Evolutionary conservation across 1,140 invertebrate genomes (phyloP).

Genomic region (Tetramorium alpestre): DNA sequence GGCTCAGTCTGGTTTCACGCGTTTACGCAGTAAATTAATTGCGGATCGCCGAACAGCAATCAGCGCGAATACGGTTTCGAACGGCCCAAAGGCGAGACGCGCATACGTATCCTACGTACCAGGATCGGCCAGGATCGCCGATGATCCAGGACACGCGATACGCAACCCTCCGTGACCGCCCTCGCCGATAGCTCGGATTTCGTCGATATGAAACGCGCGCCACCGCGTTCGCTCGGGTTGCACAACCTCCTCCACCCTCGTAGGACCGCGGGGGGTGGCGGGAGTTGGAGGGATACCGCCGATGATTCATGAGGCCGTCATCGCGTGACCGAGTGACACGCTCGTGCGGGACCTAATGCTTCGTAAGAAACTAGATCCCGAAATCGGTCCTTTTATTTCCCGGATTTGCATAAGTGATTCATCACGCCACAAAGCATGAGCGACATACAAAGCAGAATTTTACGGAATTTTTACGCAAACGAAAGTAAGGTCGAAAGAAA

Average conservation of each 20-base stretch:
- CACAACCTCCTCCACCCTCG: conserved; percentile 15
- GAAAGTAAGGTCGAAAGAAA: background rate
- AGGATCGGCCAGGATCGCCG: conserved; percentile 42
- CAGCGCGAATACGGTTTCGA: conserved; percentile 52
- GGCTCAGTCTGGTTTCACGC: conserved; percentile 18
- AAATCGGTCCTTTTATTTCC: conserved; percentile 13
- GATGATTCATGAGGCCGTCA: conserved; percentile 62
- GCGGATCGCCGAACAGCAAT: conserved; percentile 45
- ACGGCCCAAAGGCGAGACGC: conserved; percentile 34
- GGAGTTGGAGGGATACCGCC: background rate
- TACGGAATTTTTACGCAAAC: background rate
- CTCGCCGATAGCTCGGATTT: conserved; percentile 55
- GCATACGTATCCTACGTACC: conserved; percentile 24
- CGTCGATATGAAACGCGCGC: conserved; percentile 48
- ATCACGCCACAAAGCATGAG: background rate
- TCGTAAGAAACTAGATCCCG: background rate
- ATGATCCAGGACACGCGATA: conserved; percentile 56
- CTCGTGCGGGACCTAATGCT: conserved; percentile 26
- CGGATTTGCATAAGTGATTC: conserved; percentile 53
- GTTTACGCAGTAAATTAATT: conserved; percentile 61
- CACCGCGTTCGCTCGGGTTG: conserved; percentile 34
- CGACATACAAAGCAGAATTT: background rate
- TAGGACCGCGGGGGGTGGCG: background rate
- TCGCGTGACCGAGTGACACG: conserved; percentile 61
- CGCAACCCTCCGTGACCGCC: conserved; percentile 7